phyloP scores from a whole-genome alignment of 2,888 invertebrate species.

The Apoda limacodes region DNA sequence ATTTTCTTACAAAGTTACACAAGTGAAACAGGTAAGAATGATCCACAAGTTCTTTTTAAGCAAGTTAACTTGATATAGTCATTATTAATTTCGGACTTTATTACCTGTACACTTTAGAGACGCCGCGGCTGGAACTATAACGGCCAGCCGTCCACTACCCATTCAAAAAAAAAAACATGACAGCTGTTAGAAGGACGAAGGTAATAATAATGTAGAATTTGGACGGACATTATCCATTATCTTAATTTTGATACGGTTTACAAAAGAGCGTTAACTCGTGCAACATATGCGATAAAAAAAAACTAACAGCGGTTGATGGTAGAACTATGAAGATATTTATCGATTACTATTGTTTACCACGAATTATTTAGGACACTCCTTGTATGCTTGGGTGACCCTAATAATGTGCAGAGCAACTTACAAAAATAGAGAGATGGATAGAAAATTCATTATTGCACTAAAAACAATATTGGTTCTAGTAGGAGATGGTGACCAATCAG shows the following conservation, averaged over 20 bases:
- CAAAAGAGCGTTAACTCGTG: constrained; percentile 58
- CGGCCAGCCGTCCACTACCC: constrained; percentile 45
- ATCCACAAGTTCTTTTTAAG: no score
- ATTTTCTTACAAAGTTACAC: no score
- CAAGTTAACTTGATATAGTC: constrained; percentile 50
- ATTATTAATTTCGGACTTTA: constrained; percentile 60
- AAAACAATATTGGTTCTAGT: no score
- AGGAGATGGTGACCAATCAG: no score
- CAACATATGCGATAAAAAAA: constrained; percentile 57
- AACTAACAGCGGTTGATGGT: constrained; percentile 29
- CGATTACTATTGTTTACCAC: no score
- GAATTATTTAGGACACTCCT: no score
- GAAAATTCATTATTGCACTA: no score
- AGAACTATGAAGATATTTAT: no score
- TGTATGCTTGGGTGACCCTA: no score
- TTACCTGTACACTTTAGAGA: constrained; percentile 51
- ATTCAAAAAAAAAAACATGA: constrained; percentile 43
- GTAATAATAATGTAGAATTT: constrained; percentile 56
- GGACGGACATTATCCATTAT: constrained; percentile 61
- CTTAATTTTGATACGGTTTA: constrained; percentile 65
- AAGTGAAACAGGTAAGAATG: no score
- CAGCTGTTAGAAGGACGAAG: constrained; percentile 47
- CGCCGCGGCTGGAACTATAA: constrained; percentile 43
- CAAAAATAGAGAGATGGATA: no score
- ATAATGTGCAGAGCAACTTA: no score